These are phyloP conservation scores for Pogona vitticeps DNA, from an alignment of 2,113 vertebrate genomes.

Conservation along the genomic window DNA sequence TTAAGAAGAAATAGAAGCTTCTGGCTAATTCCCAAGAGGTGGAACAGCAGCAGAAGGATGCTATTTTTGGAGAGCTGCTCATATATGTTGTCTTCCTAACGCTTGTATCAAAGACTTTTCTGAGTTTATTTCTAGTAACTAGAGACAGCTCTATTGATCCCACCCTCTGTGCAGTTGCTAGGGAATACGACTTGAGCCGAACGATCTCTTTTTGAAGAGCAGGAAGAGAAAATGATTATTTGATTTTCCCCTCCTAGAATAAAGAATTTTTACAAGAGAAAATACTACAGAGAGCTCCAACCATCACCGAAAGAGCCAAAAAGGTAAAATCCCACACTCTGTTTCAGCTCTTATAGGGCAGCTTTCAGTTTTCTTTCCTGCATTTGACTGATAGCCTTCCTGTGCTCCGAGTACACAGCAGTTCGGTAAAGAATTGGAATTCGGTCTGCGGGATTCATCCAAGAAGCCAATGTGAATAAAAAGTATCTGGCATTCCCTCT, in stretches of 20 bases:
- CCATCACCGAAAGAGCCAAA: slow-evolving; percentile 93
- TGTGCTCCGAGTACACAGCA: too few species aligned
- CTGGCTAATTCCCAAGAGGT: background rate
- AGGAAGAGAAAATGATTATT: background rate
- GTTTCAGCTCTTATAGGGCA: background rate
- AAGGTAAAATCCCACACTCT: slow-evolving; percentile 77
- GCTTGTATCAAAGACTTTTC: background rate
- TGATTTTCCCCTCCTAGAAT: slow-evolving; percentile 76
- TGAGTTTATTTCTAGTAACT: slow-evolving; percentile 1
- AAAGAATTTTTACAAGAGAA: slow-evolving; percentile 95
- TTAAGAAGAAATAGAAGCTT: background rate
- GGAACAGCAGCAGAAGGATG: background rate
- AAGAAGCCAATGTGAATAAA: background rate
- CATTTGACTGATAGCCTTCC: background rate
- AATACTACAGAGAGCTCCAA: slow-evolving; percentile 91
- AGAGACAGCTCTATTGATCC: background rate
- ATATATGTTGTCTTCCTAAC: background rate
- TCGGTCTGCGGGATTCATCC: background rate
- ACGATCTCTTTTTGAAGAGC: slow-evolving; percentile 26
- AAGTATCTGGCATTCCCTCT: background rate
- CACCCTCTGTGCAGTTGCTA: background rate
- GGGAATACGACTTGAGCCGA: background rate
- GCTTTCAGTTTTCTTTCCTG: background rate
- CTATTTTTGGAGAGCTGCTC: background rate
- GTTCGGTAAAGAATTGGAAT: too few species aligned